phyloP scores from a whole-genome alignment of 2,888 invertebrate species.

The Apamea sordens region DNA sequence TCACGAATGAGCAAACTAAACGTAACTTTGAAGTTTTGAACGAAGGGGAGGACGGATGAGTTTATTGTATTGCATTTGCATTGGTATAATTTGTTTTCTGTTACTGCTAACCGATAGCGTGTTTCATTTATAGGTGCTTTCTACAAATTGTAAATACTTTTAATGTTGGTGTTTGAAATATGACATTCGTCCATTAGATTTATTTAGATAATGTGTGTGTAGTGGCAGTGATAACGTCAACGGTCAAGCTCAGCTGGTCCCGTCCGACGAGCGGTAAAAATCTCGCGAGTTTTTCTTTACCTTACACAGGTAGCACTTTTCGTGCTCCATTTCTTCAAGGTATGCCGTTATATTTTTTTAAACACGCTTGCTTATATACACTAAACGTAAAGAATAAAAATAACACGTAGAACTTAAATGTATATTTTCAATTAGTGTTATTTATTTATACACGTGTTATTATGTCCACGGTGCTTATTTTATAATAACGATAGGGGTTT shows the following conservation, averaged over 20 bases:
- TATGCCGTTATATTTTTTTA: slow-evolving; percentile 85
- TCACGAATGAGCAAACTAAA: slow-evolving; percentile 62
- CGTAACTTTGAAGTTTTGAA: slow-evolving; percentile 75
- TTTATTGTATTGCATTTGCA: slow-evolving; percentile 65
- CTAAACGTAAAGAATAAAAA: slow-evolving; percentile 50
- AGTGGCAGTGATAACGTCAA: slow-evolving; percentile 84
- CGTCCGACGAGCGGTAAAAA: slow-evolving; percentile 87
- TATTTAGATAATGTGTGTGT: slow-evolving; percentile 67
- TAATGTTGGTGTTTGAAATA: slow-evolving; percentile 42
- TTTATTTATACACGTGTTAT: slow-evolving; percentile 58
- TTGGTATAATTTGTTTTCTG: slow-evolving; percentile 70
- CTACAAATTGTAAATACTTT: slow-evolving; percentile 37
- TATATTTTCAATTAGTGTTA: slow-evolving; percentile 48
- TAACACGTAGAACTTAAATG: slow-evolving; percentile 56
- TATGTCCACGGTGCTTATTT: slow-evolving; percentile 47
- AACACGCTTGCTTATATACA: slow-evolving; percentile 67
- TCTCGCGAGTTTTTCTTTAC: slow-evolving; percentile 85
- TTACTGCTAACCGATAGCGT: slow-evolving; percentile 64
- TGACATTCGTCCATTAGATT: slow-evolving; percentile 47
- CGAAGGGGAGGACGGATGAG: slow-evolving; percentile 64
- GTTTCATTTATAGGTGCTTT: slow-evolving; percentile 47
- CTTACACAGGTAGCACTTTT: slow-evolving; percentile 84
- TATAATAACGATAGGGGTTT: slow-evolving; percentile 50
- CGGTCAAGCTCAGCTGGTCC: slow-evolving; percentile 89
- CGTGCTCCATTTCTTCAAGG: slow-evolving; percentile 88